These are phyloP conservation scores for Leucoraja ocellata DNA, from an alignment of 2,797 vertebrate genomes.

Conservation along the genomic window DNA sequence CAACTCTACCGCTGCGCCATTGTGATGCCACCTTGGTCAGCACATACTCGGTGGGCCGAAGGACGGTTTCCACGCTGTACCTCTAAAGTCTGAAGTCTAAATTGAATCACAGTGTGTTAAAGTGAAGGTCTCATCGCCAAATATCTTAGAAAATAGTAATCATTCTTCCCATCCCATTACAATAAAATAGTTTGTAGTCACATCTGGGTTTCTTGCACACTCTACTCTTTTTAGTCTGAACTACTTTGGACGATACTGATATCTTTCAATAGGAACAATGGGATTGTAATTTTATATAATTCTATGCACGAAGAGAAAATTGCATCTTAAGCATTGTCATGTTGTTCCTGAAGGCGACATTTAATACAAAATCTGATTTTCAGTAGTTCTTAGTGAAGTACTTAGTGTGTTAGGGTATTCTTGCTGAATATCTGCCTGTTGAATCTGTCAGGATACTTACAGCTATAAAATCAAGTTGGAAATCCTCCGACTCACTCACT, in stretches of 20 bases:
- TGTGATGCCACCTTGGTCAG: too few species aligned
- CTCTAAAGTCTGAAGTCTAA: background rate
- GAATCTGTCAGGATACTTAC: background rate
- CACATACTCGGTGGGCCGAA: too few species aligned
- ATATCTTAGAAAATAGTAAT: background rate
- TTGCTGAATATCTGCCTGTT: constrained; percentile 14
- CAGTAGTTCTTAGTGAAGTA: background rate
- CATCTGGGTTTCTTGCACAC: background rate
- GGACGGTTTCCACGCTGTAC: too few species aligned
- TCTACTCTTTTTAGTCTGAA: background rate
- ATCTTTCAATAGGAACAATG: background rate
- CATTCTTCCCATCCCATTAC: background rate
- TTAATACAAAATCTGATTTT: background rate
- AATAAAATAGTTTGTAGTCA: background rate
- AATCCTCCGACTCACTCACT: constrained; percentile 5
- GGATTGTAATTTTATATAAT: background rate
- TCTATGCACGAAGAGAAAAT: background rate
- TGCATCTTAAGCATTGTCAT: background rate
- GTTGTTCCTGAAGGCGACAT: background rate
- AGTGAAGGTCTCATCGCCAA: too few species aligned
- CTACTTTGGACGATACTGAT: background rate
- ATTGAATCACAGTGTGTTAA: background rate
- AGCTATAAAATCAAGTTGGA: constrained; percentile 11
- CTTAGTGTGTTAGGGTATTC: background rate
- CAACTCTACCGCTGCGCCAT: too few species aligned